phyloP scores from a whole-genome alignment of 2,797 vertebrate genomes.

The Xenopus petersii region DNA sequence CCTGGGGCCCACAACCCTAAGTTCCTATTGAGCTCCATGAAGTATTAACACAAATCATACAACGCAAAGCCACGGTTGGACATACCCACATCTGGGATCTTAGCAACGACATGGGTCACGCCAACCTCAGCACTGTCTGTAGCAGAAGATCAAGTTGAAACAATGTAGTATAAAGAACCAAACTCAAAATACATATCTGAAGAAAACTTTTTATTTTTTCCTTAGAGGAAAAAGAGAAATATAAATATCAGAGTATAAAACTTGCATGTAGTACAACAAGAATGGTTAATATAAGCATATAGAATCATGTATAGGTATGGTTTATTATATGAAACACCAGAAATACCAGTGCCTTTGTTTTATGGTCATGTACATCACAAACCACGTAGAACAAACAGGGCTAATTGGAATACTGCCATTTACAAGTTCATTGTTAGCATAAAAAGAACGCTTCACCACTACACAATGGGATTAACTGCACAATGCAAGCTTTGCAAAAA shows the following conservation, averaged over 20 bases:
- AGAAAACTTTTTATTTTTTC: slow-evolving; percentile 91
- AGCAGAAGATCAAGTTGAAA: too few relatives aligned
- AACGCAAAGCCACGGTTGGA: too few relatives aligned
- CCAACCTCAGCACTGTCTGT: too few relatives aligned
- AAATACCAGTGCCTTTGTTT: slow-evolving; percentile 72
- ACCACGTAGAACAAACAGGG: slow-evolving; percentile 59
- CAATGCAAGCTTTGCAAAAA: slow-evolving; percentile 58
- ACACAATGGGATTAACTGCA: slow-evolving; percentile 56
- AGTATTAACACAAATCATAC: too few relatives aligned
- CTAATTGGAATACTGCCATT: slow-evolving; percentile 58
- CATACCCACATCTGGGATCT: too few relatives aligned
- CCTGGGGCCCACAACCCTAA: too few relatives aligned
- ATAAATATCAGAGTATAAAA: slow-evolving; percentile 99
- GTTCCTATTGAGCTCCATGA: too few relatives aligned
- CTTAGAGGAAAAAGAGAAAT: slow-evolving; percentile 92
- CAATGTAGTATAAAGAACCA: too few relatives aligned
- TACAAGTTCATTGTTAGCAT: slow-evolving; percentile 59
- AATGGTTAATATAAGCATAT: slow-evolving; percentile 70
- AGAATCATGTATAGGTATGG: slow-evolving; percentile 67
- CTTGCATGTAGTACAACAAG: slow-evolving; percentile 85
- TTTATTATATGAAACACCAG: slow-evolving; percentile 71
- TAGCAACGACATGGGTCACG: too few relatives aligned
- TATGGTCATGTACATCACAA: slow-evolving; percentile 75
- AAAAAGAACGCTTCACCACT: slow-evolving; percentile 62
- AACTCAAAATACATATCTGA: slow-evolving; percentile 49